Conservation (phyloP, 2,888 invertebrate species). For the Erebia epiphron region DNA sequence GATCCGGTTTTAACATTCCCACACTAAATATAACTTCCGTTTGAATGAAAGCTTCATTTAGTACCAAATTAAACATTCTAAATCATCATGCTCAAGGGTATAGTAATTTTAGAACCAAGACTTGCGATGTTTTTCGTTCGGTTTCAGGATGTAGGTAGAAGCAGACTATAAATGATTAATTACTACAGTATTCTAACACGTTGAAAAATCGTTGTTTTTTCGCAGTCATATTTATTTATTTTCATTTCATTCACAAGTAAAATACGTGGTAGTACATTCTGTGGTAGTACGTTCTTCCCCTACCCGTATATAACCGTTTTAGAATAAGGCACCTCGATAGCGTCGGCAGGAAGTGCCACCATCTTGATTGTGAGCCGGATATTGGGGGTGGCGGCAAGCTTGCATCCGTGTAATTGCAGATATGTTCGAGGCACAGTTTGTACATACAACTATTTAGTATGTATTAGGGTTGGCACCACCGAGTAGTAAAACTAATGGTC, state of each 20-base stretch:
- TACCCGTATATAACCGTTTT: constrained; percentile 39
- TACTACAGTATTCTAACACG: too few relatives aligned
- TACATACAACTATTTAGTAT: neutral
- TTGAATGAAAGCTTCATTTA: constrained; percentile 1
- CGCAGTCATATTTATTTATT: too few relatives aligned
- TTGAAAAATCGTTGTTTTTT: too few relatives aligned
- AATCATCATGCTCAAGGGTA: neutral
- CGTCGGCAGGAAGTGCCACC: constrained; percentile 66
- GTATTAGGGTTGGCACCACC: too few relatives aligned
- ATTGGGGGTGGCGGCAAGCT: constrained; percentile 47
- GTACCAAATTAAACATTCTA: neutral
- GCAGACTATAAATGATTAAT: too few relatives aligned
- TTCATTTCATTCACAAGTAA: too few relatives aligned
- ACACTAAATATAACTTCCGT: neutral
- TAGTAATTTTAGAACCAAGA: neutral
- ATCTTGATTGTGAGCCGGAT: constrained; percentile 71
- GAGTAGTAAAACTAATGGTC: too few relatives aligned
- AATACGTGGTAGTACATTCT: too few relatives aligned
- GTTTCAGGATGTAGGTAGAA: too few relatives aligned
- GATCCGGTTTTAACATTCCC: neutral
- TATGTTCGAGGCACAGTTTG: constrained; percentile 53
- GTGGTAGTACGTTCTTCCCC: too few relatives aligned
- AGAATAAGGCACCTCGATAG: constrained; percentile 50
- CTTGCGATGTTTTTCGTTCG: neutral
- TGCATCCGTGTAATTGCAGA: constrained; percentile 57